phyloP scores from a whole-genome alignment of 2,113 vertebrate genomes.

The Lycaon pictus region DNA sequence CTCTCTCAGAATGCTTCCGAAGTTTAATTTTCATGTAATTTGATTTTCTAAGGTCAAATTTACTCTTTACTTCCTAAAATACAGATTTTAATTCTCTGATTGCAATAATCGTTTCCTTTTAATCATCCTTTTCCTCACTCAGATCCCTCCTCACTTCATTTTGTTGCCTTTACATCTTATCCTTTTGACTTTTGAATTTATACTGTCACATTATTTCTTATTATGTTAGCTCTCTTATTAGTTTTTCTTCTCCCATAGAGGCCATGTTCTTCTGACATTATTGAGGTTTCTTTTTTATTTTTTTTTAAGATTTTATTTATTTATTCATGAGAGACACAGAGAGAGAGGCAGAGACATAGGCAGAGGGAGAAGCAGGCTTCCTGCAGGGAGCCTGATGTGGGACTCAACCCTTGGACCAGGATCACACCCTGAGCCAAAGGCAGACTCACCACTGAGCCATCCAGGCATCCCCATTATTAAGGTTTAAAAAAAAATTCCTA shows the following conservation, averaged over 20 bases:
- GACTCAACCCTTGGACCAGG: too few species aligned
- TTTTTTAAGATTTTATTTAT: too few species aligned
- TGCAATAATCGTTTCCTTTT: neutral
- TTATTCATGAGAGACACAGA: too few species aligned
- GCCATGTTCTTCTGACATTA: neutral
- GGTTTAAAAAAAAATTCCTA: neutral
- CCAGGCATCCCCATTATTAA: neutral
- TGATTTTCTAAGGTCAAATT: neutral
- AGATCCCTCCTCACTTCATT: neutral
- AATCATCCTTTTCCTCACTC: neutral
- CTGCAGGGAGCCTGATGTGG: too few species aligned
- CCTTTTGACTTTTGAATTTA: neutral
- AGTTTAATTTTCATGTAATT: conserved; percentile 30
- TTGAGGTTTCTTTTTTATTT: neutral
- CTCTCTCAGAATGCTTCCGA: neutral
- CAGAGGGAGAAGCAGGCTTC: too few species aligned
- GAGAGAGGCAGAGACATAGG: too few species aligned
- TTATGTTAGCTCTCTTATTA: neutral
- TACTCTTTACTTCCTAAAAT: conserved; percentile 20
- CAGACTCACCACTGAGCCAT: too few species aligned
- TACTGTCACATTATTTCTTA: neutral
- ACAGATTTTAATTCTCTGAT: conserved; percentile 4
- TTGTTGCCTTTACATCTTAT: neutral
- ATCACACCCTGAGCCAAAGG: too few species aligned
- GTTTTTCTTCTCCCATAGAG: neutral